Conservation (phyloP, 1,140 invertebrate species). For the Hypothenemus hampei region DNA sequence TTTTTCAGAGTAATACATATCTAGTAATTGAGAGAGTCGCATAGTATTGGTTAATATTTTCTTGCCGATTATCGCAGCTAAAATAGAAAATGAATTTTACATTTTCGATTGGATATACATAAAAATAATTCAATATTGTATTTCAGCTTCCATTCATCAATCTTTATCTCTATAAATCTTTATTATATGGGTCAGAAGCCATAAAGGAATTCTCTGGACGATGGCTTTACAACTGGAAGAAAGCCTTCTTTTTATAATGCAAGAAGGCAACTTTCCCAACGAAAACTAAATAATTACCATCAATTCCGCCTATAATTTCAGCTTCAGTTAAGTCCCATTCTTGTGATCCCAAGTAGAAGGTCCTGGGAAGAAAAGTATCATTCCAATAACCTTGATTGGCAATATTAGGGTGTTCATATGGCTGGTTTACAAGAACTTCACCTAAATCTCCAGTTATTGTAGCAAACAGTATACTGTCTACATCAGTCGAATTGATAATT, state of each 20-base stretch:
- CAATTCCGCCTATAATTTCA: slow-evolving; percentile 61
- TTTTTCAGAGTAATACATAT: slow-evolving; percentile 64
- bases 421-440: slow-evolving; percentile 58
- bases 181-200: too few relatives aligned
- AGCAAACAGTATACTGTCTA: slow-evolving; percentile 52
- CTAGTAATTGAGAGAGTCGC: slow-evolving; percentile 61
- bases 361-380: slow-evolving; percentile 53
- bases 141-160: slow-evolving; percentile 5
- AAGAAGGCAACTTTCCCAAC: too few relatives aligned
- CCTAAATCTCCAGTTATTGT: slow-evolving; percentile 62
- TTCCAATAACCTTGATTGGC: slow-evolving; percentile 61
- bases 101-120: background rate
- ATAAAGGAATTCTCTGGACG: too few relatives aligned
- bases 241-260: too few relatives aligned
- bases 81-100: slow-evolving; percentile 5
- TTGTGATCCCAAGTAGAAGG: slow-evolving; percentile 50
- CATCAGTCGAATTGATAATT: background rate
- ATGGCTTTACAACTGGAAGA: too few relatives aligned
- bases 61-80: slow-evolving; percentile 57
- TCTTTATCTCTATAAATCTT: too few relatives aligned
- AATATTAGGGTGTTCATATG: slow-evolving; percentile 47
- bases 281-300: slow-evolving; percentile 49
- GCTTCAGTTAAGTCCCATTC: slow-evolving; percentile 59
- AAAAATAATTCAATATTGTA: background rate
- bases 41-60: slow-evolving; percentile 48